Evolutionary conservation across 2,113 vertebrate species (phyloP), one percentile per base, ranked within the genome.

Genomic region (Ascaphus truei): DNA sequence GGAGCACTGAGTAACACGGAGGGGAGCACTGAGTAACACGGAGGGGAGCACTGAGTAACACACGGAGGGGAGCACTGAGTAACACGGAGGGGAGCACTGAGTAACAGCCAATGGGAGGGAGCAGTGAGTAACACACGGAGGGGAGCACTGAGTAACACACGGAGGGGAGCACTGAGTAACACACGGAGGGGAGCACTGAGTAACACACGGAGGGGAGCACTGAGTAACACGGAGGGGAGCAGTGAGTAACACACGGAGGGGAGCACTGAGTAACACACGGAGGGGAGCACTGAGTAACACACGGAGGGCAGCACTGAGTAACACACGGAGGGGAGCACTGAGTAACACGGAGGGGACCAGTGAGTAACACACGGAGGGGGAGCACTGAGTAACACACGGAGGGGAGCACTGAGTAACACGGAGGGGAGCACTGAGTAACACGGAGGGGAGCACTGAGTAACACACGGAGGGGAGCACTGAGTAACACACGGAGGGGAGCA

Each of bases 21-120:
- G 0, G 1, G 10, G 36, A 18, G 47, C 43, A 3, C 0, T 12
- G 6, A 36, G 7, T 3, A 10, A 58, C 11, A 3, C 34, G 2
- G 7, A 10, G 0, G n/a, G n/a, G n/a, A n/a, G n/a, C n/a, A n/a
- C n/a, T 0, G 7, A 12, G 0, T 5, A 13, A 20, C 26, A 3
- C 29, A 22, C 10, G 15, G 4, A 7, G 0, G 1, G 34, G 29
- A 36, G 22, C n/a, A n/a, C n/a, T n/a, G n/a, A n/a, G n/a, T n/a
- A n/a, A n/a, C n/a, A n/a, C n/a, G n/a, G 36, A 10, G 9, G 1
- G 10, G 36, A 18, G 47, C 43, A 3, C 0, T 12, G 6, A 36
- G 7, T 3, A 10, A 58, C 11, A 3, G n/a, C n/a, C n/a, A n/a
- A n/a, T n/a, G n/a, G 36, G 16, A 15, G 1, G 10, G 36, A 18